phyloP scores from a whole-genome alignment of 2,888 invertebrate species.

The Mythimna pallens region DNA sequence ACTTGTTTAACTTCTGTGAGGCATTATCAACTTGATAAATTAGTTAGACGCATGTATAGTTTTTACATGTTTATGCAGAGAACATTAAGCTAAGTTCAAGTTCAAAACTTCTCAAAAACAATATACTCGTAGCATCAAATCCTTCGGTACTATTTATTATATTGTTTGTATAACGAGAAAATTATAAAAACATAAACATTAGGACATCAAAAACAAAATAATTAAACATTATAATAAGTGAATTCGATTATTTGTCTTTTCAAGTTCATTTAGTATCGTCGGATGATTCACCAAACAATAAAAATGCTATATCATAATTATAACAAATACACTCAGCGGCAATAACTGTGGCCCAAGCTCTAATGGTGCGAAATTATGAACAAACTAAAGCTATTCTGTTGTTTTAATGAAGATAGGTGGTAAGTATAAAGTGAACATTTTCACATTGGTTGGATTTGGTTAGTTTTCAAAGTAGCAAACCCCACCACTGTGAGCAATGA shows the following conservation, averaged over 20 bases:
- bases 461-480: no score
- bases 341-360: no score
- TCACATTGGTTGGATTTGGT: no score
- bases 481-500: no score
- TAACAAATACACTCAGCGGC: not conserved
- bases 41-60: slow-evolving; percentile 3
- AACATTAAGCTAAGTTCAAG: not conserved
- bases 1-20: slow-evolving; percentile 24
- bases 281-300: slow-evolving; percentile 11
- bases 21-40: slow-evolving; percentile 16
- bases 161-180: not conserved
- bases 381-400: no score
- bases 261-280: slow-evolving; percentile 16
- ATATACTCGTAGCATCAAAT: not conserved
- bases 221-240: not conserved
- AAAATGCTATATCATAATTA: not conserved
- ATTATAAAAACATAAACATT: not conserved
- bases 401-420: no score
- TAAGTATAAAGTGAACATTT: no score
- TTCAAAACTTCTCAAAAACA: slow-evolving; percentile 2
- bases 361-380: no score
- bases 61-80: slow-evolving; percentile 7
- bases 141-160: not conserved
- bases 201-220: slow-evolving; percentile 2
- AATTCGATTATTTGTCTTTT: slow-evolving; percentile 17